Percentiles rank a stretch among this genome's conserved stretches.
Conservation (phyloP, 2,113 vertebrate genomes). For the Zootoca vivipara region DNA sequence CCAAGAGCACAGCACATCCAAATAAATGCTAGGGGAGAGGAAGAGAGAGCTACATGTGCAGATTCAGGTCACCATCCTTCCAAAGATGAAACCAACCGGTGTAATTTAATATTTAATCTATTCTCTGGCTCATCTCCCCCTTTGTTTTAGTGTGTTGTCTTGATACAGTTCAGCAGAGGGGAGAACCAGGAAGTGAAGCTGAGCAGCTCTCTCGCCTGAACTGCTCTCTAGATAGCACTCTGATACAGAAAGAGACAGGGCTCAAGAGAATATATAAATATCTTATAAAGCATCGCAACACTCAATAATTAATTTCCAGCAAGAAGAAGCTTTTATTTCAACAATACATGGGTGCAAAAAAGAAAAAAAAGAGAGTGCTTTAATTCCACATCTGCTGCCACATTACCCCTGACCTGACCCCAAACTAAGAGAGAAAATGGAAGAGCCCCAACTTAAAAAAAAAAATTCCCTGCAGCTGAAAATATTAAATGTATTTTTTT, state of each 20-base stretch:
- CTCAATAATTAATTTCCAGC: conserved; percentile 73
- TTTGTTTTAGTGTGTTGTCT: conserved; percentile 44
- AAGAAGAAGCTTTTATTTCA: conserved; percentile 71
- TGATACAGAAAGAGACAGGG: conserved; percentile 60
- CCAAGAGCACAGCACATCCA: not conserved
- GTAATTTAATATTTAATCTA: conserved; percentile 64
- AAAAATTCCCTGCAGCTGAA: not conserved
- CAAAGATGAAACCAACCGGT: conserved; percentile 43
- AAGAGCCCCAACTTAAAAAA: not conserved
- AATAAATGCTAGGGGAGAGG: not conserved
- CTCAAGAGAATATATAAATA: conserved; percentile 69
- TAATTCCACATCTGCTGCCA: conserved; percentile 39
- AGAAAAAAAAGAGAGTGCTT: conserved; percentile 23
- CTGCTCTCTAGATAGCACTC: conserved; percentile 62
- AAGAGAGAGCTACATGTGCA: not conserved
- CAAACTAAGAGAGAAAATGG: conserved; percentile 17
- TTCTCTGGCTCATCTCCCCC: conserved; percentile 43
- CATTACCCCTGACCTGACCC: conserved; percentile 38
- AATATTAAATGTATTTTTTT: not conserved
- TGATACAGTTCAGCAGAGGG: conserved; percentile 56
- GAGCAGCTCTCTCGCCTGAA: conserved; percentile 54
- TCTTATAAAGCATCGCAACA: conserved; percentile 72
- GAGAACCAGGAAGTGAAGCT: conserved; percentile 46
- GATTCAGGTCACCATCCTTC: conserved; percentile 48
- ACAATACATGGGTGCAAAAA: conserved; percentile 43